Conservation (phyloP, 2,797 vertebrate species). For the Tapirus indicus region DNA sequence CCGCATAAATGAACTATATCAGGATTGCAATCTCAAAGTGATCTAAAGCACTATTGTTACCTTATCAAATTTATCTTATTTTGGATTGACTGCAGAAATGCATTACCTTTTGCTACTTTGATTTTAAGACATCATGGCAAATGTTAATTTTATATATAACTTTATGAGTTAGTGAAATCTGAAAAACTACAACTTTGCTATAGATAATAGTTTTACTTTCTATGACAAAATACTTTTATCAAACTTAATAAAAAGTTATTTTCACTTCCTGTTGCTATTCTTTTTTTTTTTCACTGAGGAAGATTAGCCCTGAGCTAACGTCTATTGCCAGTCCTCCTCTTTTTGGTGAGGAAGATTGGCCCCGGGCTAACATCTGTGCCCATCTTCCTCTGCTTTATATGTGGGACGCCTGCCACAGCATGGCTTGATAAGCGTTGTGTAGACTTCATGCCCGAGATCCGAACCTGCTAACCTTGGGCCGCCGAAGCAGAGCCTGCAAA, state of each 20-base stretch:
- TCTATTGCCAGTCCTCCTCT: too few relatives aligned
- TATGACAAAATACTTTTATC: neutral
- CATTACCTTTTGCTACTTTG: neutral
- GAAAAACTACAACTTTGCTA: neutral
- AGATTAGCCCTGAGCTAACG: too few relatives aligned
- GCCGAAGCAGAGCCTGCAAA: too few relatives aligned
- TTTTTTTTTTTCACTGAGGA: neutral
- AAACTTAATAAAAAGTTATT: neutral
- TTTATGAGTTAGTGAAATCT: neutral
- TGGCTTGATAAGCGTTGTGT: too few relatives aligned
- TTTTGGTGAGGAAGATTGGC: too few relatives aligned
- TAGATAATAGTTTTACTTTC: neutral
- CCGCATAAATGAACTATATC: neutral
- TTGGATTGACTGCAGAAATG: constrained; percentile 5
- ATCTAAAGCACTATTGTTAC: neutral
- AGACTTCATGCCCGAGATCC: too few relatives aligned
- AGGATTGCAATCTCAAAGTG: neutral
- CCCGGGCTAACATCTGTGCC: too few relatives aligned
- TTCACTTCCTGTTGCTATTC: neutral
- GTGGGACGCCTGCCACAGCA: too few relatives aligned
- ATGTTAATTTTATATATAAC: neutral
- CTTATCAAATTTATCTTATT: neutral
- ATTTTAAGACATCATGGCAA: constrained; percentile 28
- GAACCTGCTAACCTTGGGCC: too few relatives aligned
- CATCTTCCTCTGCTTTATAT: too few relatives aligned